Evolutionary conservation across 2,113 vertebrate species (phyloP).

Genomic region (Podarcis cretensis): DNA sequence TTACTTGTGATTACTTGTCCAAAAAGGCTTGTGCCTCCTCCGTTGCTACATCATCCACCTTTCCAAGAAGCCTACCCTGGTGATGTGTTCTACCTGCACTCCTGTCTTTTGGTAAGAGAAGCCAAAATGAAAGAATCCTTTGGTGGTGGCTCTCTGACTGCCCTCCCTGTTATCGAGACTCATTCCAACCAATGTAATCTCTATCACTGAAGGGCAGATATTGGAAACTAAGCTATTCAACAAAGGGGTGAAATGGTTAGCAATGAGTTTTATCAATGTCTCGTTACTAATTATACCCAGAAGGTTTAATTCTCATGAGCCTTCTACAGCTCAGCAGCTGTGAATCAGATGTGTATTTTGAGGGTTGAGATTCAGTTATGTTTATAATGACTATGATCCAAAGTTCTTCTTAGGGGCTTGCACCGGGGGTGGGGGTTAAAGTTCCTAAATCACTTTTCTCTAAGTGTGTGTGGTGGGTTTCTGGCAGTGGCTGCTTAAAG

Average conservation of each 20-base stretch:
- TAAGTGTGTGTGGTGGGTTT: too few relatives aligned
- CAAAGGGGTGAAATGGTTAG: constrained; percentile 78
- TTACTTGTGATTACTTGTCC: constrained; percentile 98
- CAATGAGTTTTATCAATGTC: too few relatives aligned
- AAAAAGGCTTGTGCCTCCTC: constrained; percentile 95
- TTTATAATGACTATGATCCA: background rate
- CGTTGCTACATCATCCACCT: constrained; percentile 94
- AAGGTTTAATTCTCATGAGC: too few relatives aligned
- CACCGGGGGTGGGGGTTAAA: background rate
- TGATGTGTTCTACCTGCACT: constrained; percentile 98
- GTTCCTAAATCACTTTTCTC: too few relatives aligned
- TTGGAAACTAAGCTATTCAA: constrained; percentile 99
- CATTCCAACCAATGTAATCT: constrained; percentile 99
- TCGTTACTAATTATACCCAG: too few relatives aligned
- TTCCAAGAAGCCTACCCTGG: constrained; percentile 97
- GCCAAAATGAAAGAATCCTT: constrained; percentile 99
- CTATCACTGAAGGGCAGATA: constrained; percentile 98
- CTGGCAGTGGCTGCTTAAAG: too few relatives aligned
- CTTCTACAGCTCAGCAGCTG: too few relatives aligned
- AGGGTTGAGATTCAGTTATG: too few relatives aligned
- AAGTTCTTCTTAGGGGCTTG: background rate
- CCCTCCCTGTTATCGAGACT: constrained; percentile 97
- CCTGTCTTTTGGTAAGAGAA: constrained; percentile 95
- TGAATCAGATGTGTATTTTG: too few relatives aligned
- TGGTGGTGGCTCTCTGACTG: constrained; percentile 93